phyloP scores from a whole-genome alignment of 2,888 invertebrate species.

The Hirtodrosophila confusa region DNA sequence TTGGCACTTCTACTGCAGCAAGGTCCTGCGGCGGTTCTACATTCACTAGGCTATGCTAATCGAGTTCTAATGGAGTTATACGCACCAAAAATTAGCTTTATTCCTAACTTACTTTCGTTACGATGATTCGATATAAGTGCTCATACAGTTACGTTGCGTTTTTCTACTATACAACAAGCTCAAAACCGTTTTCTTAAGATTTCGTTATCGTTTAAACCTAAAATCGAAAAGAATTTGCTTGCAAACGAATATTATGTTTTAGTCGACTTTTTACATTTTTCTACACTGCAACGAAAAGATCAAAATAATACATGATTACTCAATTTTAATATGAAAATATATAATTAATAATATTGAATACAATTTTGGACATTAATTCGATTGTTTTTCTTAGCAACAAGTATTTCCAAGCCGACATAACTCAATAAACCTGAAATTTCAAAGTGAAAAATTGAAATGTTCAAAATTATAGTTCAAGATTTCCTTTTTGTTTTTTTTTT shows the following conservation, averaged over 20 bases:
- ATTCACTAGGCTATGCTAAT: slow-evolving; percentile 50
- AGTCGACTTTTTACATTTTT: slow-evolving; percentile 82
- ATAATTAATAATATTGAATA: too few species aligned
- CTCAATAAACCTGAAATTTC: too few species aligned
- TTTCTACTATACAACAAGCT: slow-evolving; percentile 53
- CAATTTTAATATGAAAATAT: too few species aligned
- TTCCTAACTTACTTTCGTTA: slow-evolving; percentile 52
- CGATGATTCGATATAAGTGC: slow-evolving; percentile 25
- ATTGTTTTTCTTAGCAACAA: too few species aligned
- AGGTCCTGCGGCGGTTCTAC: slow-evolving; percentile 7
- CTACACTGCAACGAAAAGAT: slow-evolving; percentile 76
- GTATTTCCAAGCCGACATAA: too few species aligned
- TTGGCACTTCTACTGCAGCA: slow-evolving; percentile 45
- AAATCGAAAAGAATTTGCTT: slow-evolving; percentile 76
- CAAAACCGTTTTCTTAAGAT: slow-evolving; percentile 40
- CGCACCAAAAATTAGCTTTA: slow-evolving; percentile 69
- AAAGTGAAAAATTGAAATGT: too few species aligned
- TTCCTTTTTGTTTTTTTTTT: too few species aligned
- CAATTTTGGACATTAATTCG: too few species aligned
- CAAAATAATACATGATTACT: neutral
- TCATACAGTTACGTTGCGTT: slow-evolving; percentile 33
- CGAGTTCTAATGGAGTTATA: slow-evolving; percentile 77
- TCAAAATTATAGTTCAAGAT: too few species aligned
- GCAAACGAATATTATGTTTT: slow-evolving; percentile 77
- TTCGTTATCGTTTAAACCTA: slow-evolving; percentile 65